Percentiles rank a stretch among this genome's conserved stretches.
phyloP scores from a whole-genome alignment of 1,140 invertebrate genomes.

The Globodera rostochiensis region DNA sequence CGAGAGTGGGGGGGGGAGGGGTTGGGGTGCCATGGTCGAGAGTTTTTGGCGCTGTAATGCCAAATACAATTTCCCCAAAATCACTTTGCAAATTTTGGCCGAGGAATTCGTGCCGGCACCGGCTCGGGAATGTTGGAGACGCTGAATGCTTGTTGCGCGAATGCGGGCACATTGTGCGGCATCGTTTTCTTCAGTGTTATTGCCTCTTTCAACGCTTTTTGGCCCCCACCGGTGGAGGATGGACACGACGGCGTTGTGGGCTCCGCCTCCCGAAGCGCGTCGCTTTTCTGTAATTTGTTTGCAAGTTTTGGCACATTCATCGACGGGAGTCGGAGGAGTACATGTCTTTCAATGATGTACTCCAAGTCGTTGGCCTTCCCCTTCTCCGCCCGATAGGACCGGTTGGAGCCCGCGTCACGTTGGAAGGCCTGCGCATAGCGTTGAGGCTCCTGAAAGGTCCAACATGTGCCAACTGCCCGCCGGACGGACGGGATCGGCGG shows the following conservation, averaged over 20 bases:
- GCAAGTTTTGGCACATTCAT: background rate
- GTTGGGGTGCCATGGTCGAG: too few relatives aligned
- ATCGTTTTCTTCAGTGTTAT: constrained; percentile 46
- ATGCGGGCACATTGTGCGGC: constrained; percentile 5
- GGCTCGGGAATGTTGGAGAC: constrained; percentile 43
- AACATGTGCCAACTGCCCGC: background rate
- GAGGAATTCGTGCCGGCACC: constrained; percentile 46
- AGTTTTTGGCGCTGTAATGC: too few relatives aligned
- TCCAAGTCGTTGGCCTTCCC: constrained; percentile 41
- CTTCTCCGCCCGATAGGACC: constrained; percentile 43
- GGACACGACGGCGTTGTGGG: constrained; percentile 42
- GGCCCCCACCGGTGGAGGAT: constrained; percentile 31
- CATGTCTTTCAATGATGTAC: constrained; percentile 44
- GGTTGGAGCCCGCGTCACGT: constrained; percentile 33
- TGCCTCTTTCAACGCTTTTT: constrained; percentile 49
- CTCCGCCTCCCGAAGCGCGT: constrained; percentile 10
- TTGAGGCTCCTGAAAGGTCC: constrained; percentile 27
- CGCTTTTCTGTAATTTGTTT: constrained; percentile 33
- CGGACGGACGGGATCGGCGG: background rate
- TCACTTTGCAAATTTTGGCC: constrained; percentile 53
- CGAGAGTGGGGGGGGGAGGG: too few relatives aligned
- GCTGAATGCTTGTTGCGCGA: background rate
- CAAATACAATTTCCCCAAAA: background rate
- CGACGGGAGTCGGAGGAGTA: background rate
- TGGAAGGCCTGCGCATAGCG: constrained; percentile 38